Base-by-base conservation (phyloP, 2,888 invertebrate genomes). In the Platynereis dumerilii region DNA sequence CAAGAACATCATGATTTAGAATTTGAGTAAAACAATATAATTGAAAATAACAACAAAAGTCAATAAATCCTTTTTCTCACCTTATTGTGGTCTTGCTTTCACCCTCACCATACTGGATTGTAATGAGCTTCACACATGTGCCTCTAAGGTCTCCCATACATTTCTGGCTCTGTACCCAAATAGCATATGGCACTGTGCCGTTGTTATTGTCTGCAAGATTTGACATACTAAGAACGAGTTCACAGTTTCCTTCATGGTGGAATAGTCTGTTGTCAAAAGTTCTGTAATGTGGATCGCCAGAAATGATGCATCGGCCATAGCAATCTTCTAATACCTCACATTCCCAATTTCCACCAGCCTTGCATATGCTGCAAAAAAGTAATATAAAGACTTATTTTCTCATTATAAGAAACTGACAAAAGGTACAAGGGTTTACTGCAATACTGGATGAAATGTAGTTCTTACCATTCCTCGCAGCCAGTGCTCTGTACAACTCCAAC, bases 181-280 rank as follows among this genome's bases (percentile, higher is more conserved):
- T 58, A 24, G 58, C 55, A 34, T 72, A 64, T n/a, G 68, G 69
- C 1, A 12, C n/a, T 20, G 22, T 39, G n/a, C 60, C 17, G 26
- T 62, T 58, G 15, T 60, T 60, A 7, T 64, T 66, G 22, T 34
- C 56, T 22, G 56, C 66, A n/a, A n/a, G n/a, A n/a, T n/a, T n/a
- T 22, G 72, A 58, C 64, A 63, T 64, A 24, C 68, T 64, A 45
- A 72, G 67, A n/a, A 70, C 68, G 59, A 72, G 72, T 60, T 71
- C 69, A 54, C 72, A 71, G 42, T 67, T 54, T 3, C 72, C 72
- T n/a, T 67, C 65, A 52, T 94, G 95, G 85, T 94, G 91, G 82
- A 88, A 96, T 1, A 89, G 89, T 71, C 88, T 89, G 0, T 94
- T 94, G 83, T 96, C 95, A 81, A 96, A 96, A 0, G 95, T 95